phyloP scores from a whole-genome alignment of 2,113 vertebrate genomes.

The Hippocampus comes region DNA sequence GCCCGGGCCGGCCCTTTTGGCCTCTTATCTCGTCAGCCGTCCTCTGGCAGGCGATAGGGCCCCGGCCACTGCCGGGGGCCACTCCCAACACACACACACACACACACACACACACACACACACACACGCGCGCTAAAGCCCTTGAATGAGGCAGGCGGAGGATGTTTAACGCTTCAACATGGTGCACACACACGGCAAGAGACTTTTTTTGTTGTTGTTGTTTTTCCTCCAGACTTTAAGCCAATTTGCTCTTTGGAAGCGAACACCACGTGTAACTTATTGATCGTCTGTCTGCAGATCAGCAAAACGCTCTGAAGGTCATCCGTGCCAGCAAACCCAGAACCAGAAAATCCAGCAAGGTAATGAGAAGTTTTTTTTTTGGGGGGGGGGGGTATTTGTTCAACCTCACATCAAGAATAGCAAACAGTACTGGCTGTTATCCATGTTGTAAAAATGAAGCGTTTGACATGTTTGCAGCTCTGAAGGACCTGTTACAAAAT shows the following conservation, averaged over 20 bases:
- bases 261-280: conserved; percentile 33
- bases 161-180: conserved; percentile 17
- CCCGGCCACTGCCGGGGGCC: conserved; percentile 30
- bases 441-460: too few species aligned
- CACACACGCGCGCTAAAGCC: conserved; percentile 26
- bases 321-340: conserved; percentile 81
- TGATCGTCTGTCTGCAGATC: conserved; percentile 72
- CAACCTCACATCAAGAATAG: too few species aligned
- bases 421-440: too few species aligned
- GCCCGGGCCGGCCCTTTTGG: conserved; percentile 13
- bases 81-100: conserved; percentile 48
- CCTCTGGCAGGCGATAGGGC: conserved; percentile 51
- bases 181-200: conserved; percentile 16
- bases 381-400: too few species aligned
- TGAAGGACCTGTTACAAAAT: too few species aligned
- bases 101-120: conserved; percentile 9
- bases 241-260: neutral
- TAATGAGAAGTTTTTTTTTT: conserved; percentile 43
- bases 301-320: conserved; percentile 77
- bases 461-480: too few species aligned
- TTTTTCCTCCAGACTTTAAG: conserved; percentile 11
- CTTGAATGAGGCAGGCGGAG: neutral
- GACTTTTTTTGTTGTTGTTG: neutral
- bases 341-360: conserved; percentile 85
- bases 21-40: conserved; percentile 59